These are phyloP conservation scores for Mionectes macconnelli DNA, from an alignment of 2,113 vertebrate genomes.

Conservation along the genomic window DNA sequence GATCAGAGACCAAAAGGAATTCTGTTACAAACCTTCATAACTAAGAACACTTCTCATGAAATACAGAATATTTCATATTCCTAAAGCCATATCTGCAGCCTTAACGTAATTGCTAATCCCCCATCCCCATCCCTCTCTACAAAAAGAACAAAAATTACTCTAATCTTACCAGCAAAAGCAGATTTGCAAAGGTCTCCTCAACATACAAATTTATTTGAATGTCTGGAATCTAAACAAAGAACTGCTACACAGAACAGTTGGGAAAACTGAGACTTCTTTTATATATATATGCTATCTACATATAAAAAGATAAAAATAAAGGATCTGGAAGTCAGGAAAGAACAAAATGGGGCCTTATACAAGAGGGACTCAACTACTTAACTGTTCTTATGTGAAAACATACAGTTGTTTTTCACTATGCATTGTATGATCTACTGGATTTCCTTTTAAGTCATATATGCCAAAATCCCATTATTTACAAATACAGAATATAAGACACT, in stretches of 20 bases:
- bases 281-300: not conserved
- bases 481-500: not conserved
- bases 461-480: not conserved
- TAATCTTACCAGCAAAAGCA: not conserved
- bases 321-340: not conserved
- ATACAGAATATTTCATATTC: not conserved
- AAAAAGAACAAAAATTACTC: not conserved
- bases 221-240: not conserved
- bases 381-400: not conserved
- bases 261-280: not conserved
- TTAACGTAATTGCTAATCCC: not conserved
- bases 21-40: not conserved
- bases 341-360: not conserved
- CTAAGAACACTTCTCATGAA: not conserved
- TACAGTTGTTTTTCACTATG: not conserved
- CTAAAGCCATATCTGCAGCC: not conserved
- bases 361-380: not conserved
- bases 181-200: not conserved
- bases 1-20: slow-evolving; percentile 18
- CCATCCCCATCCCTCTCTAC: not conserved
- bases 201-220: not conserved
- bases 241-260: not conserved
- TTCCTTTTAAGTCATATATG: not conserved
- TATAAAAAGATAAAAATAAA: not conserved
- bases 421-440: not conserved